Evolutionary conservation across 1,140 invertebrate species (phyloP).

Genomic region (Palaemon carinicauda): DNA sequence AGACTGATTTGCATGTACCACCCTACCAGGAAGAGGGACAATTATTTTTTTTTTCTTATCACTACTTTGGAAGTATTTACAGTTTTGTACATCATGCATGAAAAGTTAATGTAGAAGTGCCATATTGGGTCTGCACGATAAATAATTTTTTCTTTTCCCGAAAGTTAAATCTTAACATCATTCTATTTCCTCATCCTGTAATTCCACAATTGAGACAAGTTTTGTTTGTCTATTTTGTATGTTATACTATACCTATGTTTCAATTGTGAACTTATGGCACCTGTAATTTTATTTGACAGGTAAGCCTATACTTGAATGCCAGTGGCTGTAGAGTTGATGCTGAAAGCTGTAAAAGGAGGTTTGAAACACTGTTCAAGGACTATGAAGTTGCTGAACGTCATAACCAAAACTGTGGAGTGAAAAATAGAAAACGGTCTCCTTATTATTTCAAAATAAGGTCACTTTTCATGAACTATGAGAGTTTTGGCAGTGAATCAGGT

Average conservation of each 20-base stretch:
- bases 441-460: conserved; percentile 37
- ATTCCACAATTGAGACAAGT: neutral
- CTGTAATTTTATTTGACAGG: neutral
- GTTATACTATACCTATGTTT: neutral
- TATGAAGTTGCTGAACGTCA: conserved; percentile 18
- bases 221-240: neutral
- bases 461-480: conserved; percentile 5
- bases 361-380: conserved; percentile 2
- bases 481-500: neutral
- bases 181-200: too few species aligned
- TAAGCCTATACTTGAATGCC: conserved; percentile 3
- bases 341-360: conserved; percentile 5
- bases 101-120: too few species aligned
- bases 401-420: conserved; percentile 17
- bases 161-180: too few species aligned
- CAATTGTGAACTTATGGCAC: neutral
- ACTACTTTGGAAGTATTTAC: too few species aligned
- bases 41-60: too few species aligned
- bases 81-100: too few species aligned
- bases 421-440: conserved; percentile 18
- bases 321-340: neutral
- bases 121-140: too few species aligned
- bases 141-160: too few species aligned
- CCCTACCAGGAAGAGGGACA: too few species aligned
- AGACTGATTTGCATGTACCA: too few species aligned